A percentile compares a stretch with the other conserved stretches of the same genome.
Conservation (phyloP, 2,888 invertebrate genomes). For the Apamea monoglypha region DNA sequence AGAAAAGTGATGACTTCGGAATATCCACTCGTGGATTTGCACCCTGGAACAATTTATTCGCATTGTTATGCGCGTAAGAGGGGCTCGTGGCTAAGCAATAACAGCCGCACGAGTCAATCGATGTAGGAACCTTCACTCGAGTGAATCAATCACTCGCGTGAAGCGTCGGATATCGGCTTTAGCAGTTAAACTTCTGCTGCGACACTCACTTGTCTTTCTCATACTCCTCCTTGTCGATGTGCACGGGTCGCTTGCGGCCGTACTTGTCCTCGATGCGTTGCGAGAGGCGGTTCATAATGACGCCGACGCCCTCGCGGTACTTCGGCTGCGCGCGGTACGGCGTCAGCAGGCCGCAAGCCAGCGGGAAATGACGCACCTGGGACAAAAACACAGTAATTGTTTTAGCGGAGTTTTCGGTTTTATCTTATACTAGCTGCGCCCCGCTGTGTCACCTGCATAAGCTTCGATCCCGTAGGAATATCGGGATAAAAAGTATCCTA, state of each 20-base stretch:
- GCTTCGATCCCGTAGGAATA: no score
- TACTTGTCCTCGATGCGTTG: constrained; percentile 94
- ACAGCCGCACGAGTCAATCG: no score
- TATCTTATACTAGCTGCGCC: no score
- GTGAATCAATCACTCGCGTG: neutral
- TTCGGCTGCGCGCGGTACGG: constrained; percentile 91
- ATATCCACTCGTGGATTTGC: constrained; percentile 91
- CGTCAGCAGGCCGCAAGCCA: constrained; percentile 90
- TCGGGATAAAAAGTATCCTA: no score
- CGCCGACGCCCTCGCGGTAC: constrained; percentile 90
- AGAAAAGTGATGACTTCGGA: constrained; percentile 92
- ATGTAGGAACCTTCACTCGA: no score
- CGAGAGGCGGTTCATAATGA: constrained; percentile 86
- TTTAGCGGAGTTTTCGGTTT: neutral
- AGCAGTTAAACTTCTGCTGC: neutral
- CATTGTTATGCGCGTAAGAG: neutral
- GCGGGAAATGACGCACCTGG: constrained; percentile 91
- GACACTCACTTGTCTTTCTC: constrained; percentile 89
- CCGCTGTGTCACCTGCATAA: no score
- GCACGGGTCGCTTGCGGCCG: constrained; percentile 92
- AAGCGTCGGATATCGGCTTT: neutral
- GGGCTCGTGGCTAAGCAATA: no score
- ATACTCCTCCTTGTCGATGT: constrained; percentile 93
- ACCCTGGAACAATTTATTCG: constrained; percentile 76
- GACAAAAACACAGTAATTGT: neutral